Evolutionary conservation across 2,888 invertebrate genomes (phyloP), one percentile per base, ranked within the genome.

Genomic region (Emmelina monodactyla): DNA sequence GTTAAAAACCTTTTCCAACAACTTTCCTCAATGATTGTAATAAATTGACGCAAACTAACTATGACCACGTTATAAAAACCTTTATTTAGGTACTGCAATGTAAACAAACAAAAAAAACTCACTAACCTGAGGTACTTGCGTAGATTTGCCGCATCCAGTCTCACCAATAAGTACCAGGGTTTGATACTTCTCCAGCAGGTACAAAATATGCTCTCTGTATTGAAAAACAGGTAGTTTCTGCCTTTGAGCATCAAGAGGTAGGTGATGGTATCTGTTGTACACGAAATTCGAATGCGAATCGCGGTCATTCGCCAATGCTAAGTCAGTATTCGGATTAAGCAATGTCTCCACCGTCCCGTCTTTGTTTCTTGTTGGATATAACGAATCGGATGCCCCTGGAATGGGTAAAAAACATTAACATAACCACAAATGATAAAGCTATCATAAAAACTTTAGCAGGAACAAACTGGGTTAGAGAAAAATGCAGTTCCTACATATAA

Each of bases 111-210:
- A 6, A 19, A 19, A 2, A 30, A 29, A 34, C 10, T 9, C 13
- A 32, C 79, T 72, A 70, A 93, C 94, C 87, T 94, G 94, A 32
- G 95, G 94, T 42, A 97, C 86, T 80, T 97, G 97, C 0, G 97
- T 97, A 57, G 95, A 95, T 71, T 98, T 94, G 22, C 97, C 97
- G 50, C 92, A 93, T 15, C 98, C 98, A 2, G 97, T 97, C 64
- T 99, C 97, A 2, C 98, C 98, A 28, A 92, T 86, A 36, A 93
- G 72, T 34, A 99, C 86, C 31, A 97, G 72, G 0, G 92, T 91
- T 66, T 97, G 96, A 69, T 89, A 89, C 44, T 89, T 89, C 66
- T 99, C 96, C 51, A 97, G 67, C 30, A 75, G 64, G 38, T 95
- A 97, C 33, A 98, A 75, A 34, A 98, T 91, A 51, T 97, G 92